These are phyloP conservation scores for Aphyosemion australe DNA, from an alignment of 2,113 vertebrate genomes.

Conservation along the genomic window DNA sequence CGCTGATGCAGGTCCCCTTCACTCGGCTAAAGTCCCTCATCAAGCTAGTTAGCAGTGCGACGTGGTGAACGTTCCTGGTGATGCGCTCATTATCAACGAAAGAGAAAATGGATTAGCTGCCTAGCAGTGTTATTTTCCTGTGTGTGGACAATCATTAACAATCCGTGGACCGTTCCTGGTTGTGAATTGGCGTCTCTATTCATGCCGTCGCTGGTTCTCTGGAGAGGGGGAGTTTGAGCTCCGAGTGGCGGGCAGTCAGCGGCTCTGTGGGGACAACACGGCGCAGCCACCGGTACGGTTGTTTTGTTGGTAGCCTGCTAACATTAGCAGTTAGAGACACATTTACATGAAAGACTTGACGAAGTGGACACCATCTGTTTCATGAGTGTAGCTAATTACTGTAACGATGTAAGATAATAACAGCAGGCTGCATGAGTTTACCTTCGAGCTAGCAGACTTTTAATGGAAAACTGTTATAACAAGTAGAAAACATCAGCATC, in stretches of 20 bases:
- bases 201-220: slow-evolving; percentile 43
- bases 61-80: slow-evolving; percentile 4
- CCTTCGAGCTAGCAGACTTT: background rate
- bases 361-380: background rate
- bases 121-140: background rate
- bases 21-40: slow-evolving; percentile 56
- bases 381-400: too few species aligned
- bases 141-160: slow-evolving; percentile 14
- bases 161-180: background rate
- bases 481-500: background rate
- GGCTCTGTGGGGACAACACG: slow-evolving; percentile 55
- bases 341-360: background rate
- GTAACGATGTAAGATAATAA: background rate
- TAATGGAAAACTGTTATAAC: background rate
- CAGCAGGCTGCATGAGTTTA: background rate
- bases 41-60: slow-evolving; percentile 67
- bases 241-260: slow-evolving; percentile 50
- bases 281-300: slow-evolving; percentile 65
- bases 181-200: slow-evolving; percentile 41
- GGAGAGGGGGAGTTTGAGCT: slow-evolving; percentile 46
- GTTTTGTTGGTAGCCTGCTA: slow-evolving; percentile 45
- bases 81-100: background rate
- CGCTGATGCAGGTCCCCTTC: background rate
- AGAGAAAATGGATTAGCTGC: slow-evolving; percentile 40
- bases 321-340: background rate